Percentiles rank a stretch among this genome's conserved stretches.
These are phyloP conservation scores for Musca vetustissima DNA, from an alignment of 1,140 invertebrate species.

Conservation along the genomic window DNA sequence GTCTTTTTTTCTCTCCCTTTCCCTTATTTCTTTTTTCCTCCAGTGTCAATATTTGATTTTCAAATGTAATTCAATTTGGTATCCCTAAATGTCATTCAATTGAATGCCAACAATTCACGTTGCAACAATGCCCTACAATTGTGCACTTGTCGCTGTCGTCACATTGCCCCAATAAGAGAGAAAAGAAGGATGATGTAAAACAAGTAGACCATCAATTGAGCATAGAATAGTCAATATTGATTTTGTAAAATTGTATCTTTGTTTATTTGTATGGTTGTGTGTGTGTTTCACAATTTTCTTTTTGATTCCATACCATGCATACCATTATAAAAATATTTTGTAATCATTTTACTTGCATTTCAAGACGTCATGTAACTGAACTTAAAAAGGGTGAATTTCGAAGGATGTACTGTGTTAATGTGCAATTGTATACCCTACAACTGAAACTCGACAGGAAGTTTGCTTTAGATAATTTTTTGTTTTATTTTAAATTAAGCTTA, in stretches of 20 bases:
- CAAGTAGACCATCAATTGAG: too few species aligned
- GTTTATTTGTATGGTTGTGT: background rate
- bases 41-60: constrained; percentile 20
- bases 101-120: background rate
- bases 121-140: background rate
- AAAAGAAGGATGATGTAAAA: too few species aligned
- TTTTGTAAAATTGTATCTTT: background rate
- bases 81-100: constrained; percentile 8
- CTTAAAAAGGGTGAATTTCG: too few species aligned
- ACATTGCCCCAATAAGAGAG: background rate
- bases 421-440: too few species aligned
- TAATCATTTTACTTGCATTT: too few species aligned
- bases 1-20: background rate
- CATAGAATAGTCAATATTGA: background rate
- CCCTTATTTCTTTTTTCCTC: background rate
- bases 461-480: too few species aligned
- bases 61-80: constrained; percentile 20
- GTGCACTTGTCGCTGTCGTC: background rate
- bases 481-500: too few species aligned
- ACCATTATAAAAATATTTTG: too few species aligned
- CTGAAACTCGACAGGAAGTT: too few species aligned
- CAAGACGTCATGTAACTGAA: too few species aligned
- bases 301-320: too few species aligned
- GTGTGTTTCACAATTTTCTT: background rate
- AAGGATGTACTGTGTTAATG: too few species aligned